Conservation (phyloP, 2,888 invertebrate genomes). For the Automeris io region DNA sequence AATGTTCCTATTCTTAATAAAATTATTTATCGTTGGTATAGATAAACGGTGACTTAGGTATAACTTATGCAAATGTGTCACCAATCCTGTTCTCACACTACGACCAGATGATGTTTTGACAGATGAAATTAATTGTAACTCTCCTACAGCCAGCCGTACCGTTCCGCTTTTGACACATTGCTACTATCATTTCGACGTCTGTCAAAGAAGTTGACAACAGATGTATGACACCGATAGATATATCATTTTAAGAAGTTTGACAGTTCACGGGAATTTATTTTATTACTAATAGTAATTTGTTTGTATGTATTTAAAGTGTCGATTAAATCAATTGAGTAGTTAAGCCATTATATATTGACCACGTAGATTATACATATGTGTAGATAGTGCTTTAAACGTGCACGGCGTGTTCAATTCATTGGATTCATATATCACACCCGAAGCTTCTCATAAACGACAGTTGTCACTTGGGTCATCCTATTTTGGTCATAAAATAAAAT, state of each 20-base stretch:
- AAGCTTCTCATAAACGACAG: too few relatives aligned
- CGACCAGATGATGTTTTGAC: constrained; percentile 28
- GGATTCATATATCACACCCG: too few relatives aligned
- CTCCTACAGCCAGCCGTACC: constrained; percentile 8
- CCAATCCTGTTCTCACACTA: constrained; percentile 31
- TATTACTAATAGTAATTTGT: background rate
- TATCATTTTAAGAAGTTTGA: background rate
- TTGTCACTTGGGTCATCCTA: too few relatives aligned
- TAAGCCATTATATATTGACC: too few relatives aligned
- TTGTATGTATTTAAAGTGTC: too few relatives aligned
- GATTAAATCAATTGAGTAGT: too few relatives aligned
- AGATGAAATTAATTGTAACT: constrained; percentile 28
- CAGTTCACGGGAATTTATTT: background rate
- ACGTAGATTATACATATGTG: too few relatives aligned
- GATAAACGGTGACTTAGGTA: background rate
- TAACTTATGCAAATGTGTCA: constrained; percentile 46
- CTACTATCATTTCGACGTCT: constrained; percentile 8
- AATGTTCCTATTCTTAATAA: too few relatives aligned
- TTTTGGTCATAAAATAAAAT: too few relatives aligned
- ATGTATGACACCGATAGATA: constrained; percentile 3
- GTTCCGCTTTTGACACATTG: constrained; percentile 8
- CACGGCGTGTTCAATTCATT: too few relatives aligned
- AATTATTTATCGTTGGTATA: background rate
- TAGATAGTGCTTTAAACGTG: too few relatives aligned
- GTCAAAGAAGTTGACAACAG: constrained; percentile 4